phyloP scores from a whole-genome alignment of 2,797 vertebrate genomes.

The Argentina silus region DNA sequence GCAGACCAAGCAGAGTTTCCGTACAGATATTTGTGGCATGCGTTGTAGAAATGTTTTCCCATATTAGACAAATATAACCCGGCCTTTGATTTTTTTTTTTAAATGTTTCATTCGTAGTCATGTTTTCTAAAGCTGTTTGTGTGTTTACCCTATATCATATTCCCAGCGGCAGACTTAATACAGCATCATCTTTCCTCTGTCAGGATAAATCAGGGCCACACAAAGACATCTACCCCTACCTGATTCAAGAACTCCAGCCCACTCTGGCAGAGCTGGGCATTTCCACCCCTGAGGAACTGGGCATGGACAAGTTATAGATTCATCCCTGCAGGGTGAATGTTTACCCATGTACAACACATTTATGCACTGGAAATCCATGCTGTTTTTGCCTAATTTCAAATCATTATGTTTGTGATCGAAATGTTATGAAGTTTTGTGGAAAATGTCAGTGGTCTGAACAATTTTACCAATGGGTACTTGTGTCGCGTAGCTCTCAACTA shows the following conservation, averaged over 20 bases:
- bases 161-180: background rate
- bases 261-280: conserved; percentile 94
- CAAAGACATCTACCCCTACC: conserved; percentile 96
- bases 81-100: too few species aligned
- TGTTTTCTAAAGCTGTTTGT: background rate
- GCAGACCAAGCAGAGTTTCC: too few species aligned
- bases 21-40: background rate
- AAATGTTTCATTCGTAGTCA: too few species aligned
- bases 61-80: too few species aligned
- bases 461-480: background rate
- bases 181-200: background rate
- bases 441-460: too few species aligned
- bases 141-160: background rate
- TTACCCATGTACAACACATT: background rate
- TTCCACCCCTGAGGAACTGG: conserved; percentile 95
- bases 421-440: too few species aligned
- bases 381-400: too few species aligned
- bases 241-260: conserved; percentile 94
- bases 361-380: too few species aligned
- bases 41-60: background rate
- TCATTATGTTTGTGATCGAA: too few species aligned
- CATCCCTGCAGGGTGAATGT: conserved; percentile 50
- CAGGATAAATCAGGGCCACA: conserved; percentile 94
- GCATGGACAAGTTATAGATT: conserved; percentile 89
- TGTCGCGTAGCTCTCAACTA: background rate